Evolutionary conservation across 2,797 vertebrate genomes (phyloP), one percentile per base, ranked within the genome.

Genomic region (Rhynchonycteris naso): DNA sequence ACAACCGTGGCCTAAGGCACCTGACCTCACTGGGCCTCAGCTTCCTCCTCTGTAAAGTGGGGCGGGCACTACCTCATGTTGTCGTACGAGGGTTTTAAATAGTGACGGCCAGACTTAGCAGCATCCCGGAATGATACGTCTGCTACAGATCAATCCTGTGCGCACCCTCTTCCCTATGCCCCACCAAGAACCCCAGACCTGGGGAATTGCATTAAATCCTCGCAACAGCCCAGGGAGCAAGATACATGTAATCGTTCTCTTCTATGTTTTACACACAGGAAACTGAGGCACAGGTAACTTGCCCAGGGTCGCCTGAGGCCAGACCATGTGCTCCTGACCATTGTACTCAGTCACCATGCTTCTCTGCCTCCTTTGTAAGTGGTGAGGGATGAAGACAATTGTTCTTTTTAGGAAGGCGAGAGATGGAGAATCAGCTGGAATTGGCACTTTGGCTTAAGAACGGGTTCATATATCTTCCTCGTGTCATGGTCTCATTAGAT

Each of bases 71-170:
- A 5, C 54, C 28, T 66, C 16, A 5, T 11, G 54, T 0, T 4
- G 33, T 16, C 21, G 30, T 10, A 1, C 43, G 65, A 71, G n/a
- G 24, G 7, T 59, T 69, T 38, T 7, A n/a, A 50, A 54, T 1
- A 5, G 43, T 0, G 47, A 35, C 28, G 78, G 69, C 35, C 1
- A 65, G 56, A 47, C 74, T 52, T 13, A 26, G 59, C 15, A 0
- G 18, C 63, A 2, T 16, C 58, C 83, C 1, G 21, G 69, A 4
- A 26, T 0, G 2, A 78, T 1, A 47, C 61, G 0, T 0, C 0
- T 4, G 30, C 19, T 16, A 0, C 26, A 22, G 5, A 14, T 21
- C 14, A 19, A 15, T 43, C 59, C n/a, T 2, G 9, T 7, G n/a
- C 1, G 30, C 26, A 47, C 59, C 4, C 76, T 22, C 18, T 7